These are phyloP conservation scores for Oreonectes daqikongensis DNA, from an alignment of 2,797 vertebrate genomes.

Conservation along the genomic window DNA sequence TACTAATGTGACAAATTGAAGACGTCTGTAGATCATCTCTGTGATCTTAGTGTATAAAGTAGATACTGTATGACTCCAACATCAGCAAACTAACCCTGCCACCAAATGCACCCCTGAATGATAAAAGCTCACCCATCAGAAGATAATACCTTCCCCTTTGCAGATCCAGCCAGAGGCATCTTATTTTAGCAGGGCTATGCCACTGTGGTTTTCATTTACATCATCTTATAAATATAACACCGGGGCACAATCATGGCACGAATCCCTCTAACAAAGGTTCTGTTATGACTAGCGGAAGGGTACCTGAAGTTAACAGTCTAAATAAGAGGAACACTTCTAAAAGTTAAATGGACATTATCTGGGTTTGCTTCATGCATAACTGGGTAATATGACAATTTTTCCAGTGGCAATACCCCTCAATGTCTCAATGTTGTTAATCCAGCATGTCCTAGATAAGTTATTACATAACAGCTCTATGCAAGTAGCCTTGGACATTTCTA, in stretches of 20 bases:
- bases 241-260: slow-evolving; percentile 52
- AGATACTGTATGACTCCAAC: slow-evolving; percentile 37
- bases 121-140: slow-evolving; percentile 60
- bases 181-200: slow-evolving; percentile 67
- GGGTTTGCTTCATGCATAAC: neutral
- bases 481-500: slow-evolving; percentile 42
- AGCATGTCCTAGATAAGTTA: slow-evolving; percentile 3
- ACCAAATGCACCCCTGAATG: slow-evolving; percentile 57
- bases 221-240: slow-evolving; percentile 71
- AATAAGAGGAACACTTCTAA: neutral
- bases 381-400: neutral
- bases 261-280: slow-evolving; percentile 49
- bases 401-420: slow-evolving; percentile 16
- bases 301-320: neutral
- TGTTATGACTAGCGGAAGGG: neutral
- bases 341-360: neutral
- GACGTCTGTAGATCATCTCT: neutral
- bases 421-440: slow-evolving; percentile 13
- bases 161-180: slow-evolving; percentile 53
- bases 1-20: neutral
- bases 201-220: slow-evolving; percentile 70
- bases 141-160: slow-evolving; percentile 60
- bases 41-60: slow-evolving; percentile 38
- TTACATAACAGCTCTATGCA: slow-evolving; percentile 36
- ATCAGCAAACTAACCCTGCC: slow-evolving; percentile 21